phyloP scores from a whole-genome alignment of 2,113 vertebrate species.

The Aegypius monachus region DNA sequence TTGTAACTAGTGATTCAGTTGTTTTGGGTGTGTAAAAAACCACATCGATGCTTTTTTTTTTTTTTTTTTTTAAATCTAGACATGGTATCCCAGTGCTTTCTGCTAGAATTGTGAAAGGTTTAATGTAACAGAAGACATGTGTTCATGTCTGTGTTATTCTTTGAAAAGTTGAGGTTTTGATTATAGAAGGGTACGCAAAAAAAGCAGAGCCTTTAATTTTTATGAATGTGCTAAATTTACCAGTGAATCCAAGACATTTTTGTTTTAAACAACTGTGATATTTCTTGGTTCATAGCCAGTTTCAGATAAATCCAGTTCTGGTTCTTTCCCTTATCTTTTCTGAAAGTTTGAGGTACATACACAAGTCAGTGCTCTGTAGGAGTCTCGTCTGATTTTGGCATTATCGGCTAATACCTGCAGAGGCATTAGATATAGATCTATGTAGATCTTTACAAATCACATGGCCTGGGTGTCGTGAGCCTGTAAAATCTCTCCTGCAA shows the following conservation, averaged over 20 bases:
- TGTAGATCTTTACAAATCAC: neutral
- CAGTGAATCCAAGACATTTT: neutral
- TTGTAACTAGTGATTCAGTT: neutral
- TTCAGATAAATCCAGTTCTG: neutral
- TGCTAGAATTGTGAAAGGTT: neutral
- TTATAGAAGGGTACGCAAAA: neutral
- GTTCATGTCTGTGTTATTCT: neutral
- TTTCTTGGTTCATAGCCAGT: neutral
- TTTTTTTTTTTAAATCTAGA: neutral
- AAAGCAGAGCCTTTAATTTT: neutral
- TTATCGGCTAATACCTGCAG: neutral
- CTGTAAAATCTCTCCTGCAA: neutral
- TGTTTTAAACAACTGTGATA: neutral
- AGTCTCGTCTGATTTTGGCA: neutral
- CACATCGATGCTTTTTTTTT: neutral
- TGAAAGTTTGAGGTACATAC: neutral
- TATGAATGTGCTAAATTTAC: neutral
- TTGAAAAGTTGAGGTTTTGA: neutral
- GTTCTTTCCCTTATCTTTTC: neutral
- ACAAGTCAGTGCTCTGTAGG: neutral
- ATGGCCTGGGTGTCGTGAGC: accelerated
- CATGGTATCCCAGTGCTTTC: neutral
- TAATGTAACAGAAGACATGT: neutral
- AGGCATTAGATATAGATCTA: neutral
- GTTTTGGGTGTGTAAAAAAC: neutral